A percentile compares a stretch with the other conserved stretches of the same genome.
These are phyloP conservation scores for Eulithis prunata DNA, from an alignment of 2,888 invertebrate genomes.

Conservation along the genomic window DNA sequence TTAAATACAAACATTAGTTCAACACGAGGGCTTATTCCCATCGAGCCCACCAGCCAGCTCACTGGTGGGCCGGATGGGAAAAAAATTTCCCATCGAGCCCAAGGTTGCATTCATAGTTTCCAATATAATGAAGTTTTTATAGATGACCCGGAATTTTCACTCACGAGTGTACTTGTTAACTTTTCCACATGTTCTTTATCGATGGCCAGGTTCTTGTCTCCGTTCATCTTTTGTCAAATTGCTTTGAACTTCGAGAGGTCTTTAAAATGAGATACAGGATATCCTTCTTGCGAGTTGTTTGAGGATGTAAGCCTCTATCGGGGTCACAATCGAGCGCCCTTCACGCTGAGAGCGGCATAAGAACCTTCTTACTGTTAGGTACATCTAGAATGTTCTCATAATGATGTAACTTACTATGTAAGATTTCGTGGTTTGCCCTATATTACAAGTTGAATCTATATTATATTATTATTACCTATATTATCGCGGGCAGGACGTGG, in stretches of 20 bases:
- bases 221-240: constrained; percentile 4
- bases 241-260: constrained; percentile 18
- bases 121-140: too few species aligned
- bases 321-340: constrained; percentile 55
- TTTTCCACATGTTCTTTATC: neutral
- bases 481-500: too few species aligned
- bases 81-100: too few species aligned
- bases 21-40: too few species aligned
- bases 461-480: too few species aligned
- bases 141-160: too few species aligned
- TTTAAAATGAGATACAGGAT: constrained; percentile 52
- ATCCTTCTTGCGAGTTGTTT: constrained; percentile 56
- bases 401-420: neutral
- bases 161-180: too few species aligned
- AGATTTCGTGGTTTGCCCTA: too few species aligned
- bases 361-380: neutral
- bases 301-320: constrained; percentile 60
- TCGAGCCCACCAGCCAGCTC: too few species aligned
- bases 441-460: too few species aligned
- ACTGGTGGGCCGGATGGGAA: too few species aligned
- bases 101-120: too few species aligned
- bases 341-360: constrained; percentile 40
- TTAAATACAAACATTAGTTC: constrained; percentile 5
- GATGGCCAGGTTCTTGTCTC: neutral
- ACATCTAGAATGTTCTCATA: constrained; percentile 14